phyloP scores from a whole-genome alignment of 2,113 vertebrate genomes.

The Sitta europaea region DNA sequence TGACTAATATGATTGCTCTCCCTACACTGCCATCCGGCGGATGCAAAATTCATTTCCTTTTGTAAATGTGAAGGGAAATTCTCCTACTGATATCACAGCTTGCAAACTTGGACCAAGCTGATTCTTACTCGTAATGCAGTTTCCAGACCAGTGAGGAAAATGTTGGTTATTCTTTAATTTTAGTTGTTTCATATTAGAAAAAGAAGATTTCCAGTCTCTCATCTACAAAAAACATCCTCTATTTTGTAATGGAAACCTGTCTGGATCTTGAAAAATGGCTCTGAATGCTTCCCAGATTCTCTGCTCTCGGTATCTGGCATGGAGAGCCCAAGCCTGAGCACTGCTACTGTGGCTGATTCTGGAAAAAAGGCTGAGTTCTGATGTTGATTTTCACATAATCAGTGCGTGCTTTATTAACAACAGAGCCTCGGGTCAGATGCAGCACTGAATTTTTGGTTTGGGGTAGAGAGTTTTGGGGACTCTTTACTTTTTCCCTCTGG shows the following conservation, averaged over 20 bases:
- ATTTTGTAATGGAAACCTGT: background rate
- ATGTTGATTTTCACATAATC: background rate
- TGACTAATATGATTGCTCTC: conserved; percentile 16
- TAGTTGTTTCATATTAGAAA: background rate
- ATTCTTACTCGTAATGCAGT: background rate
- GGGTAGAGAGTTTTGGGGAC: background rate
- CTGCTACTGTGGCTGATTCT: background rate
- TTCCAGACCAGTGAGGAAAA: conserved; percentile 14
- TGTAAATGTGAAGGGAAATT: conserved; percentile 6
- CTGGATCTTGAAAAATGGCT: background rate
- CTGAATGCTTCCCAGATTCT: background rate
- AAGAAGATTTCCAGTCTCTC: background rate
- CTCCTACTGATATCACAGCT: background rate
- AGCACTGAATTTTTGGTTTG: background rate
- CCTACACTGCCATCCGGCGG: conserved; percentile 59
- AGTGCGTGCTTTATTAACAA: background rate
- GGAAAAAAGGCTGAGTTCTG: background rate
- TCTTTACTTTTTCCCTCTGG: conserved; percentile 25
- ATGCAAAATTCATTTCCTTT: background rate
- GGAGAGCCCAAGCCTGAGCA: background rate
- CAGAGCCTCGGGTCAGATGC: background rate
- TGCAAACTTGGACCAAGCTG: background rate
- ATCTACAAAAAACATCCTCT: background rate
- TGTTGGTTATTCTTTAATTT: background rate
- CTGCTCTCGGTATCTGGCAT: background rate